Base-by-base conservation (phyloP, 2,888 invertebrate species). In the Stenchaetothrips biformis region DNA sequence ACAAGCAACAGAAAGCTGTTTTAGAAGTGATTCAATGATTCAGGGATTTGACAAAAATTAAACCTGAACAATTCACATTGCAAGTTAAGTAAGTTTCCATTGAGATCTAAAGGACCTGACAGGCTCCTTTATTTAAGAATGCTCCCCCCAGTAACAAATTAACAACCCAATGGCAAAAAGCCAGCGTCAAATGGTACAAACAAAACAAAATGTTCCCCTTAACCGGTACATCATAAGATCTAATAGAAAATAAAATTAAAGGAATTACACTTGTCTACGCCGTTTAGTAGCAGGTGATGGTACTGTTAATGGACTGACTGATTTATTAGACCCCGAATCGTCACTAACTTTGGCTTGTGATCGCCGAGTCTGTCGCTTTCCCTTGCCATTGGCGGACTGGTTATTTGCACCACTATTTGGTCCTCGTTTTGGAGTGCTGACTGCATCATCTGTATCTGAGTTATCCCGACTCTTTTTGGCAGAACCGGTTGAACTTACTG, bases 401-500 rank as follows among this genome's bases (percentile, higher is more conserved):
- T 21, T 74, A 25, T 74, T 74, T 25, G 25, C 67, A 25, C 25
- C 25, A 21, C 21, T 67, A 21, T 11, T 25, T 25, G 67, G 11
- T 7, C 67, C 67, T 2, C 67, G 21, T 25, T 74, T 74, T 8
- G 67, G 67, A 25, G 67, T 74, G 25, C 67, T 74, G 25, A 21
- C 67, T 25, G 67, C 67, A 74, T 74, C 67, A 74, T 74, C 67
- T 59, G 59, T 59, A 21, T 74, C 67, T 25, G 67, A 74, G 25
- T 74, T 74, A 74, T 74, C 67, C 2, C 67, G 21, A 25, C 67
- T 74, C 25, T 25, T 74, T 21, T 74, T 74, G 7, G 67, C 25
- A 25, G 67, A 74, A 25, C 67, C 67, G 2, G 67, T 74, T 8
- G 67, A 74, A 25, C 67, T 74, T 9, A 74, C 67, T 74, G 67